Base-by-base conservation (phyloP, 2,888 invertebrate species). In the Drosophila pegasa region DNA sequence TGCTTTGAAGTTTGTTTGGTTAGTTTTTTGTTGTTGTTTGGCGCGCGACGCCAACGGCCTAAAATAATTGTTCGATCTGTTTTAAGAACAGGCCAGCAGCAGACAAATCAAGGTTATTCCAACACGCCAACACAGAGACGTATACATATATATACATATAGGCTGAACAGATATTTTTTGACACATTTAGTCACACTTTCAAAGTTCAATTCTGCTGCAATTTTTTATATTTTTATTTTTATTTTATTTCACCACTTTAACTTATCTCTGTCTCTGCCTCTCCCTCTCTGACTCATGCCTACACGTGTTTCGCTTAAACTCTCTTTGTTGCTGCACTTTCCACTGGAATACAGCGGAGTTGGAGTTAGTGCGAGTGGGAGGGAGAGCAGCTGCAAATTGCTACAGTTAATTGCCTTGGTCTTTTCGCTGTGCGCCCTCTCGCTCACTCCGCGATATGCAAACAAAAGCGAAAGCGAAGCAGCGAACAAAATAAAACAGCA, bases 21-120 rank as follows among this genome's bases (percentile, higher is more conserved):
- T 59, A 37, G 22, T 25, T 55, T 67, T 29, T 29, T 27, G 50
- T 64, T 62, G 51, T 60, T 29, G 43, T 50, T 59, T 59, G 31
- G 54, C 37, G 25, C 37, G 25, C 48, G 56, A 56, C 43, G 47
- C 51, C 38, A 48, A 41, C 45, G 20, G 18, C n/a, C 43, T 9
- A 54, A 71, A 60, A 57, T 50, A 37, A 33, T 41, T 43, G 18
- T 56, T 48, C 43, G 9, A 25, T 56, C 18, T 29, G 37, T 38
- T 38, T 52, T 52, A 52, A 41, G 25, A 54, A n/a, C n/a, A n/a
- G n/a, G n/a, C n/a, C 35, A 52, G 40, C 56, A 77, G 62, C 78
- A 67, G 67, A 67, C 75, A 67, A 72, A 77, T 72, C 75, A 75
- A 75, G 75, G 78, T 75, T 72, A 77, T 75, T 54, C 33, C 33